These are phyloP conservation scores for Macrotrachela quadricornifera DNA, from an alignment of 1,140 invertebrate species.

Conservation along the genomic window DNA sequence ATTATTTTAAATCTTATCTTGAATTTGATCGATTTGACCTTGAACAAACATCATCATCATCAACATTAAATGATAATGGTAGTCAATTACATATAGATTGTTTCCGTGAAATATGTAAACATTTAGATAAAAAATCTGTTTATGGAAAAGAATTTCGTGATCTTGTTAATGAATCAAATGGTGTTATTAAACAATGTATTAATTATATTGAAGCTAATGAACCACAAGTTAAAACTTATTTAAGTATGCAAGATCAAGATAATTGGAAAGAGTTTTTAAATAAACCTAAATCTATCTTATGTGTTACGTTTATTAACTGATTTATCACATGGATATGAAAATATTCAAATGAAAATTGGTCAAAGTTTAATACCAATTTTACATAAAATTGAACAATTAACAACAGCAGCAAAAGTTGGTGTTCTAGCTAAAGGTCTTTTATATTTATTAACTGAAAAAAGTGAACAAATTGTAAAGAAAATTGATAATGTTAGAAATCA, in stretches of 20 bases:
- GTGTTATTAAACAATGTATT: slow-evolving; percentile 59
- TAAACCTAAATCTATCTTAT: slow-evolving; percentile 72
- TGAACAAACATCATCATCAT: slow-evolving; percentile 58
- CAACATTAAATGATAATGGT: too few species aligned
- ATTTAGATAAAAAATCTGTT: too few species aligned
- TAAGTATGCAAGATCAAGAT: slow-evolving; percentile 58
- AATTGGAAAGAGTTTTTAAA: slow-evolving; percentile 87
- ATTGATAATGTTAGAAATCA: too few species aligned
- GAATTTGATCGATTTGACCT: slow-evolving; percentile 41
- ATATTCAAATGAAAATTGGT: slow-evolving; percentile 45
- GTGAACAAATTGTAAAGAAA: too few species aligned
- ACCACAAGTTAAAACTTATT: slow-evolving; percentile 27
- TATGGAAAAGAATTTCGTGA: slow-evolving; percentile 53
- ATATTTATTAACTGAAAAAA: too few species aligned
- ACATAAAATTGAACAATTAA: slow-evolving; percentile 83
- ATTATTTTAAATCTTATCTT: slow-evolving; percentile 60
- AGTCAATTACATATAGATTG: slow-evolving; percentile 43
- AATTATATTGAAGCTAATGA: slow-evolving; percentile 48
- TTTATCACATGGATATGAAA: slow-evolving; percentile 63
- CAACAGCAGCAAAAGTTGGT: slow-evolving; percentile 84
- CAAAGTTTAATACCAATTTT: slow-evolving; percentile 33
- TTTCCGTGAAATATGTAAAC: slow-evolving; percentile 76
- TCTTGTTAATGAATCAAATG: slow-evolving; percentile 64
- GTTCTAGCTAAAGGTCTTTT: slow-evolving; percentile 83
- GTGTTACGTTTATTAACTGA: slow-evolving; percentile 76